Conservation (phyloP, 1,140 invertebrate genomes). For the Nixonia krombeini region DNA sequence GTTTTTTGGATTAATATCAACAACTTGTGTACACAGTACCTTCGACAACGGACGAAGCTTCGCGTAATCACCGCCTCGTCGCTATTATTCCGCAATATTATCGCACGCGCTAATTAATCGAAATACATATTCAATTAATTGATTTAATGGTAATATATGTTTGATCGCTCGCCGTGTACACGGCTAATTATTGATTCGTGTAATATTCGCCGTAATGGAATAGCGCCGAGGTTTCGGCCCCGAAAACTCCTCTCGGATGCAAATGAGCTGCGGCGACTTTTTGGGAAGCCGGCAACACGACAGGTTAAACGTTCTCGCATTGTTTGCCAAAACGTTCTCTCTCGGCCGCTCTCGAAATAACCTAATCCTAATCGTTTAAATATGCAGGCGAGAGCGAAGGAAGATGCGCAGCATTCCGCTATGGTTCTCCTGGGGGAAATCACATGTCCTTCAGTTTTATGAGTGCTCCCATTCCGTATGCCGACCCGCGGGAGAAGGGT, state of each 20-base stretch:
- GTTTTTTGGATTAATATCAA: background rate
- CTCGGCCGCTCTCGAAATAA: conserved; percentile 2
- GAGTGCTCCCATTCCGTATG: conserved; percentile 32
- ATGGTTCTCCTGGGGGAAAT: conserved; percentile 63
- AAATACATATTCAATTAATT: too few relatives aligned
- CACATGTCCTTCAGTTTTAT: conserved; percentile 64
- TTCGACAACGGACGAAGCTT: too few relatives aligned
- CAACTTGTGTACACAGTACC: too few relatives aligned
- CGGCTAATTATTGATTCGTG: too few relatives aligned
- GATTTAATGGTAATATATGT: too few relatives aligned
- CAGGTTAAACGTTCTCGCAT: background rate
- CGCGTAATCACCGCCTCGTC: too few relatives aligned
- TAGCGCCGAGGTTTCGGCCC: too few relatives aligned
- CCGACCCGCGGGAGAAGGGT: conserved; percentile 37
- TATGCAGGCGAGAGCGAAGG: conserved; percentile 12
- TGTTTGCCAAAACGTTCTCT: conserved; percentile 10
- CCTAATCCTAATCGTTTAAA: conserved; percentile 15
- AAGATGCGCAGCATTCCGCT: conserved; percentile 48
- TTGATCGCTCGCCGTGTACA: too few relatives aligned
- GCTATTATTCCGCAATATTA: too few relatives aligned
- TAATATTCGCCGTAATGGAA: too few relatives aligned
- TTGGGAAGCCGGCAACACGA: background rate
- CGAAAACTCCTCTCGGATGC: too few relatives aligned
- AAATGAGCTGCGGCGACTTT: background rate
- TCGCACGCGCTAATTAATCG: too few relatives aligned